A percentile compares a stretch with the other conserved stretches of the same genome.
Evolutionary conservation across 2,888 invertebrate species (phyloP).

Genomic region (Taphrorychus bicolor): DNA sequence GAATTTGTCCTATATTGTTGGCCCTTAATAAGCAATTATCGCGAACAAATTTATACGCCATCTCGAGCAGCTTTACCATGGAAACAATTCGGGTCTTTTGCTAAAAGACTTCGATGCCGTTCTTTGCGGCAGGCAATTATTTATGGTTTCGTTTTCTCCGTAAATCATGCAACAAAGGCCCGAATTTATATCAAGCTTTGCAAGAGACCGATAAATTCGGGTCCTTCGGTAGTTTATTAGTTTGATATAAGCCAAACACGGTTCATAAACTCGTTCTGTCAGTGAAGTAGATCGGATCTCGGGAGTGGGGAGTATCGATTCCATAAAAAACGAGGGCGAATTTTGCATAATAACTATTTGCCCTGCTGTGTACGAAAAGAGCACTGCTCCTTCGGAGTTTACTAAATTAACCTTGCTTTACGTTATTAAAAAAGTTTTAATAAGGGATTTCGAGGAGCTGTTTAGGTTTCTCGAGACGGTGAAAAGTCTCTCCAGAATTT

Average conservation of each 20-base stretch:
- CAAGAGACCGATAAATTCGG: constrained; percentile 26
- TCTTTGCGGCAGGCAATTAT: constrained; percentile 5
- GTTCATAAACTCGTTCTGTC: constrained; percentile 32
- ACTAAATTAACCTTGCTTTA: constrained; percentile 20
- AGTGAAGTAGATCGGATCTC: constrained; percentile 33
- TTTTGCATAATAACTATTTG: constrained; percentile 34
- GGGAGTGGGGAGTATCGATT: constrained; percentile 34
- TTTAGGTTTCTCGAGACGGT: neutral
- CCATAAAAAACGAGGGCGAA: constrained; percentile 31
- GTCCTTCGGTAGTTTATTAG: constrained; percentile 32
- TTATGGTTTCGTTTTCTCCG: constrained; percentile 16
- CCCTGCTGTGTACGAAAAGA: constrained; percentile 13
- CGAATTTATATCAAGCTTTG: constrained; percentile 21
- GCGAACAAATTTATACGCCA: too few relatives aligned
- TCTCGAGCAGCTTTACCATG: neutral
- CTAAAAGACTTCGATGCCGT: neutral
- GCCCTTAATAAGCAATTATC: neutral
- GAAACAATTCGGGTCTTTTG: neutral
- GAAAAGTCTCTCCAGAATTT: neutral
- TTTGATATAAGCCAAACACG: constrained; percentile 35
- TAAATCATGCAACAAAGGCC: constrained; percentile 24
- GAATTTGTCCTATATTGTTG: neutral
- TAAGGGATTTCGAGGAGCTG: constrained; percentile 7
- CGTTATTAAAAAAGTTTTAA: constrained; percentile 25
- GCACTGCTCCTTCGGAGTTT: constrained; percentile 11